These are phyloP conservation scores for roundworm (Caenorhabditis elegans) DNA, from an alignment of 1,140 invertebrate genomes.

Conservation along the genomic window DNA sequence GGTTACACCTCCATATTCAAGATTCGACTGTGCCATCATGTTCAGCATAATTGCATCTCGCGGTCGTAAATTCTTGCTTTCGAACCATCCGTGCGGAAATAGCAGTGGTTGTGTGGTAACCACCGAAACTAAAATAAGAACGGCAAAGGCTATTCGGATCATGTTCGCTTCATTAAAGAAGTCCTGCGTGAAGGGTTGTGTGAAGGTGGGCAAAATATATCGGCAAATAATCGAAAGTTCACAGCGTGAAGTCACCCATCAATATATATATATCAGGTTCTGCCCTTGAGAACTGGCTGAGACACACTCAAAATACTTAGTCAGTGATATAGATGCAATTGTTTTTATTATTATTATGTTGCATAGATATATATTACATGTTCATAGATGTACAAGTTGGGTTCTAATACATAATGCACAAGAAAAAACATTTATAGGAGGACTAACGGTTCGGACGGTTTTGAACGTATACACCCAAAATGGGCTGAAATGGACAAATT, in stretches of 20 bases:
- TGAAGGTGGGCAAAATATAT: not conserved
- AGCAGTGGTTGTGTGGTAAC: not conserved
- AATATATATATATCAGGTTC: constrained; percentile 32
- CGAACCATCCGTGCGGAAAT: constrained; percentile 37
- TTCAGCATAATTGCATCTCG: constrained; percentile 31
- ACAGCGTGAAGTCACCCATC: not conserved
- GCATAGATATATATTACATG: no score
- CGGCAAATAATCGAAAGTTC: constrained; percentile 17
- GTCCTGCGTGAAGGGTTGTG: no score
- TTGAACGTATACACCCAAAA: no score
- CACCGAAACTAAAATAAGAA: not conserved
- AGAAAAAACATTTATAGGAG: no score
- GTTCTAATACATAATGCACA: no score
- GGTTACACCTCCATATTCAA: constrained; percentile 32
- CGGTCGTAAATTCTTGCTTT: constrained; percentile 31
- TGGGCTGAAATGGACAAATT: no score
- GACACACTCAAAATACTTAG: not conserved
- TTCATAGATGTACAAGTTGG: no score
- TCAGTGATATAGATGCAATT: no score
- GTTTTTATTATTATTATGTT: no score
- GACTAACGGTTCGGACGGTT: no score
- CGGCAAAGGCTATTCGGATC: not conserved
- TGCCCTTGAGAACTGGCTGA: not conserved
- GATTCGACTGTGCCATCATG: constrained; percentile 28
- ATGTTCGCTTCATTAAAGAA: not conserved